These are phyloP conservation scores for Coelopa pilipes DNA, from an alignment of 2,888 invertebrate genomes.

Conservation along the genomic window DNA sequence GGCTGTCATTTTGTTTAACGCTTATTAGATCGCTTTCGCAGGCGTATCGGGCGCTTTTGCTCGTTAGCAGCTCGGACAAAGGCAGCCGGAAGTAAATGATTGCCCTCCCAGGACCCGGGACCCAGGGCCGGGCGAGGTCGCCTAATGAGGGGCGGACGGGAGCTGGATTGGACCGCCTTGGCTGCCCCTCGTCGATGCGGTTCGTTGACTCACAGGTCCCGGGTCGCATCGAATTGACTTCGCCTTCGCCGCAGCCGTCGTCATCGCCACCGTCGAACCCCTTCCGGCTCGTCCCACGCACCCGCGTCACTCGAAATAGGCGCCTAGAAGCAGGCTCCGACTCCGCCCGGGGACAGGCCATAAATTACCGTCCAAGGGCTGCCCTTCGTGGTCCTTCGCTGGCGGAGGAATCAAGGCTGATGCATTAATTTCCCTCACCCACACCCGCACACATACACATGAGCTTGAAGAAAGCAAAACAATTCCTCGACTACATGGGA, in stretches of 20 bases:
- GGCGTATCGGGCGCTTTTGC: background rate
- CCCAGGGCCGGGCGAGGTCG: no score
- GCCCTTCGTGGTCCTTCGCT: no score
- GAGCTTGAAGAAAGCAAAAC: background rate
- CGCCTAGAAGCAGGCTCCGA: background rate
- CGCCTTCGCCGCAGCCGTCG: no score
- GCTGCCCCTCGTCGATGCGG: no score
- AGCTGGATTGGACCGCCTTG: no score
- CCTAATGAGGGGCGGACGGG: no score
- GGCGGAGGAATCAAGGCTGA: background rate
- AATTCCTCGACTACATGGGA: background rate
- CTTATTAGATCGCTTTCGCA: slow-evolving; percentile 13
- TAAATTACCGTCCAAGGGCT: no score
- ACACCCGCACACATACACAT: background rate
- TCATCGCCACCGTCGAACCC: no score
- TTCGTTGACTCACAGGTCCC: no score
- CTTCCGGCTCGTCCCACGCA: background rate
- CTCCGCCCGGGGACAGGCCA: no score
- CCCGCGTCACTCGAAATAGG: background rate
- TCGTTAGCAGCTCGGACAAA: slow-evolving; percentile 6
- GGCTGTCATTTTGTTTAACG: slow-evolving; percentile 7
- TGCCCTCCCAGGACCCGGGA: no score
- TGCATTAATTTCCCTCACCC: background rate
- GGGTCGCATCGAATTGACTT: no score
- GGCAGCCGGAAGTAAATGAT: background rate